Percentiles rank a stretch among this genome's conserved stretches.
Conservation (phyloP, 2,797 vertebrate genomes). For the Anniella stebbinsi region DNA sequence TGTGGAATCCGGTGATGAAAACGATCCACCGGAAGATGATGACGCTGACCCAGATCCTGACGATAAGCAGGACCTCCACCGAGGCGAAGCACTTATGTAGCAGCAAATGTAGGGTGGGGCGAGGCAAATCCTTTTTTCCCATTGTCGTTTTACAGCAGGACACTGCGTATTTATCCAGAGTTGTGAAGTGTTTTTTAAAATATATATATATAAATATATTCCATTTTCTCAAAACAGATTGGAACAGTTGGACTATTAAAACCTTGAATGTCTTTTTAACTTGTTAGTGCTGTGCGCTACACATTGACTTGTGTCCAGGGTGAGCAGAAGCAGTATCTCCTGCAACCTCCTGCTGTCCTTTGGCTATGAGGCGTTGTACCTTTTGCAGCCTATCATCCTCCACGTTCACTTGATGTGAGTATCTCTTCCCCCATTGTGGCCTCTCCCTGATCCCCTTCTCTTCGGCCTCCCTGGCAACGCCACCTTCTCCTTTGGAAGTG, state of each 20-base stretch:
- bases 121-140: background rate
- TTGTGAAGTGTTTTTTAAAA: slow-evolving; percentile 28
- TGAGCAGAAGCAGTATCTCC: slow-evolving; percentile 15
- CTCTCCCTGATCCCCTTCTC: background rate
- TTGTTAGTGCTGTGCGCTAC: slow-evolving; percentile 66
- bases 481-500: slow-evolving; percentile 30
- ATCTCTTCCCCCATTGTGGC: background rate
- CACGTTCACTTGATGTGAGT: background rate
- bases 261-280: slow-evolving; percentile 31
- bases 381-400: slow-evolving; percentile 25
- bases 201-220: slow-evolving; percentile 34
- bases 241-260: slow-evolving; percentile 30
- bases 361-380: background rate
- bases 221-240: background rate
- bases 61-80: slow-evolving; percentile 84
- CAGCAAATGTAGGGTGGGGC: slow-evolving; percentile 14
- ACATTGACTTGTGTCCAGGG: slow-evolving; percentile 44
- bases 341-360: slow-evolving; percentile 25
- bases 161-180: background rate
- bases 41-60: slow-evolving; percentile 85
- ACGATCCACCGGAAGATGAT: slow-evolving; percentile 85
- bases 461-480: background rate
- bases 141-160: background rate
- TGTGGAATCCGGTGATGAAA: slow-evolving; percentile 94
- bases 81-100: slow-evolving; percentile 79